These are phyloP conservation scores for Drosophila longiperda DNA, from an alignment of 2,888 invertebrate genomes.

Conservation along the genomic window DNA sequence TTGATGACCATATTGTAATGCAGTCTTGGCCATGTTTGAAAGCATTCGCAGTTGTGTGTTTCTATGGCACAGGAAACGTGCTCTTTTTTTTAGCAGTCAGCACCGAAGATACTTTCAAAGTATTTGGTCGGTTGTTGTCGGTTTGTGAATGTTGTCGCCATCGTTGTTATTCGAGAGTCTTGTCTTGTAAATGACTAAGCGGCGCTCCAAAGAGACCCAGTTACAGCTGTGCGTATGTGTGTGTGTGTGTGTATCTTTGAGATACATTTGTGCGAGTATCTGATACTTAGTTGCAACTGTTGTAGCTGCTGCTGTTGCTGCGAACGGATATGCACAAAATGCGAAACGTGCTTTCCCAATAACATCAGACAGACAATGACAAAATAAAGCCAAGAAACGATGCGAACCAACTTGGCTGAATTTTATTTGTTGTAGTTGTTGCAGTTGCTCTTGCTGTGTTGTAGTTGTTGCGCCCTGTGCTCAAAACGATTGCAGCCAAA, in stretches of 20 bases:
- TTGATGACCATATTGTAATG: slow-evolving; percentile 17
- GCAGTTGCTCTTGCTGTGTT: slow-evolving; percentile 1
- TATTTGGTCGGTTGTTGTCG: slow-evolving; percentile 40
- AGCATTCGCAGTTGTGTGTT: slow-evolving; percentile 16
- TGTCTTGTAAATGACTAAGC: slow-evolving; percentile 59
- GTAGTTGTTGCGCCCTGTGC: slow-evolving; percentile 32
- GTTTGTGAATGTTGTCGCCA: slow-evolving; percentile 56
- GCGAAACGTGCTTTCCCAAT: slow-evolving; percentile 78
- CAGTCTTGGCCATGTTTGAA: slow-evolving; percentile 19
- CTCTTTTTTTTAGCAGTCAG: slow-evolving; percentile 25
- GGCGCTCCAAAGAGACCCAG: slow-evolving; percentile 52
- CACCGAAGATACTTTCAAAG: slow-evolving; percentile 47
- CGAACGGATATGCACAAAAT: slow-evolving; percentile 69
- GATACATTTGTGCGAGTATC: slow-evolving; percentile 47
- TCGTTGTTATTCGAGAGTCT: slow-evolving; percentile 54
- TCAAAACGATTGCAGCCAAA: slow-evolving; percentile 62
- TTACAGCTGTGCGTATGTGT: slow-evolving; percentile 28
- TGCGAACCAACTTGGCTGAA: slow-evolving; percentile 50
- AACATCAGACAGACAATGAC: slow-evolving; percentile 62
- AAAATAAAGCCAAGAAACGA: slow-evolving; percentile 63
- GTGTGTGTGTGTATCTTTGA: slow-evolving; percentile 12
- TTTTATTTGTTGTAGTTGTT: slow-evolving; percentile 11
- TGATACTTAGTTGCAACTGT: slow-evolving; percentile 44
- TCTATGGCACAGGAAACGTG: slow-evolving; percentile 34
- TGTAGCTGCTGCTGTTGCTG: slow-evolving; percentile 22